Conservation (phyloP, 2,113 vertebrate genomes). For the Microtus montanus region DNA sequence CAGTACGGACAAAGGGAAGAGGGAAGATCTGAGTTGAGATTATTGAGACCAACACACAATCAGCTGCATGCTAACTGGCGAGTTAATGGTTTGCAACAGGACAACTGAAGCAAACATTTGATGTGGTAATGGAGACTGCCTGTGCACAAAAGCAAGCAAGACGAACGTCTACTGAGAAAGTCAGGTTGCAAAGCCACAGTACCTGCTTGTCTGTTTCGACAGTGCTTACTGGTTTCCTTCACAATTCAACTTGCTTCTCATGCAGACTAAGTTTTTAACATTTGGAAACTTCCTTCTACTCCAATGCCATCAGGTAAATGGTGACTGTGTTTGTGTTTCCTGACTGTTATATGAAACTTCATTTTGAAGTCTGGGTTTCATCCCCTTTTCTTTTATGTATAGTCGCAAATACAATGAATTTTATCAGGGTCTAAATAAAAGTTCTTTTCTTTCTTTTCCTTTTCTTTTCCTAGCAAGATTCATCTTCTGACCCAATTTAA, state of each 20-base stretch:
- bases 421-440: slow-evolving; percentile 57
- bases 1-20: not conserved
- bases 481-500: slow-evolving; percentile 65
- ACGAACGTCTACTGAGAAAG: slow-evolving; percentile 1
- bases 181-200: not conserved
- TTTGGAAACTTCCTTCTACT: slow-evolving; percentile 10
- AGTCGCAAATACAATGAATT: slow-evolving; percentile 61
- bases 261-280: slow-evolving; percentile 22
- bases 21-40: not conserved
- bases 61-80: not conserved
- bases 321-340: slow-evolving; percentile 33
- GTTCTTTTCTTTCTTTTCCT: not conserved
- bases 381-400: slow-evolving; percentile 7
- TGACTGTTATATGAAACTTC: slow-evolving; percentile 36
- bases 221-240: slow-evolving; percentile 4
- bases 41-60: not conserved
- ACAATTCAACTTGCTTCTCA: not conserved
- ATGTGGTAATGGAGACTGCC: slow-evolving; percentile 9
- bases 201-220: slow-evolving; percentile 4
- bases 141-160: not conserved
- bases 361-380: slow-evolving; percentile 50
- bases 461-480: not conserved
- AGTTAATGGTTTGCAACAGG: not conserved
- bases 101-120: slow-evolving; percentile 36
- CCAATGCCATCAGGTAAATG: not conserved